Percentiles rank a stretch among this genome's conserved stretches.
Conservation (phyloP, 2,113 vertebrate genomes). For the Marcusenius ussheri region DNA sequence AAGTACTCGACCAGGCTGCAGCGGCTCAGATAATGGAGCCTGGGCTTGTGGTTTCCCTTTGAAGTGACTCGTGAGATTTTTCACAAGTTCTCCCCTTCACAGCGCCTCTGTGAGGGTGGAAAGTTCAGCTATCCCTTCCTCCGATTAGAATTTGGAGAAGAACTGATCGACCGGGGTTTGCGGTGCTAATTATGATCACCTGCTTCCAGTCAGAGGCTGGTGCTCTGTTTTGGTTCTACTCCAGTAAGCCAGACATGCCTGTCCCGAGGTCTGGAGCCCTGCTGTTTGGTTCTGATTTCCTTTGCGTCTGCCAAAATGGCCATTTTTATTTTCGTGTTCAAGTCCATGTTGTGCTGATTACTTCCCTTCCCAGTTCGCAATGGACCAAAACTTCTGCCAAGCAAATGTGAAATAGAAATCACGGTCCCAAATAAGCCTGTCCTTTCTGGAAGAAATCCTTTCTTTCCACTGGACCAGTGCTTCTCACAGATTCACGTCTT, state of each 20-base stretch:
- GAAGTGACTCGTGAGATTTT: background rate
- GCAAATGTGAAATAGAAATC: background rate
- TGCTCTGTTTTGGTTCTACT: background rate
- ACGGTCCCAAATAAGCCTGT: background rate
- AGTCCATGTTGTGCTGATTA: background rate
- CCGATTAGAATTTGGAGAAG: background rate
- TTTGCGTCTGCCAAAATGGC: background rate
- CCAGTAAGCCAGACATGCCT: background rate
- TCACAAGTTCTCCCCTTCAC: background rate
- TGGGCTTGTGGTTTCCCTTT: background rate
- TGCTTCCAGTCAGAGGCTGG: background rate
- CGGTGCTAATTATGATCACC: background rate
- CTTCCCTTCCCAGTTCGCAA: background rate
- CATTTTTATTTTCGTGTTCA: background rate
- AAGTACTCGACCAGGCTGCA: background rate
- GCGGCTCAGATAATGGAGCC: background rate
- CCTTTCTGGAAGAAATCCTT: background rate
- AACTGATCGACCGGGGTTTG: background rate
- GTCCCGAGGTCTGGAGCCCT: background rate
- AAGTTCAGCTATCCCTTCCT: background rate
- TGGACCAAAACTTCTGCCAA: background rate
- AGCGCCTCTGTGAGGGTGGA: background rate
- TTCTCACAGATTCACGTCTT: background rate
- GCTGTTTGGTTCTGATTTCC: background rate
- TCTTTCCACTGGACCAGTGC: background rate